These are phyloP conservation scores for Delia radicum DNA, from an alignment of 1,140 invertebrate genomes.

Conservation along the genomic window DNA sequence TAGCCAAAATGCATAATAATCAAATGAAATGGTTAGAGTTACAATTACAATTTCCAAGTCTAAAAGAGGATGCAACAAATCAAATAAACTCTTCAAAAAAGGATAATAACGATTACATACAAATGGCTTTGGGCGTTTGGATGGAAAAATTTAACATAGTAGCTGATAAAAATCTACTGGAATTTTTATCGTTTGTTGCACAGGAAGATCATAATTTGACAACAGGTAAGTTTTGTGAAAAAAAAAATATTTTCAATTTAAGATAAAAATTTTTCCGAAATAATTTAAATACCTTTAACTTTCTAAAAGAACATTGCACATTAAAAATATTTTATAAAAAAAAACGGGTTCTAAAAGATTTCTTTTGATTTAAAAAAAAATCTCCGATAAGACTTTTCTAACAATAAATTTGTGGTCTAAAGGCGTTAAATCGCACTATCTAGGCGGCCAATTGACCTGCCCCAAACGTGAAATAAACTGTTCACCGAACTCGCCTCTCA, in stretches of 20 bases:
- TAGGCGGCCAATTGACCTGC: no score
- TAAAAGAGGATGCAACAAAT: not conserved
- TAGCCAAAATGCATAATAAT: slow-evolving; percentile 30
- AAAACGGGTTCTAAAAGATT: no score
- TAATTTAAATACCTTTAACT: no score
- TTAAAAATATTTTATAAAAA: no score
- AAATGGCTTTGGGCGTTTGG: slow-evolving; percentile 38
- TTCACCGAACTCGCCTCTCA: no score
- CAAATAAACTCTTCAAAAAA: not conserved
- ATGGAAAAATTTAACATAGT: slow-evolving; percentile 40
- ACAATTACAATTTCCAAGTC: slow-evolving; percentile 37
- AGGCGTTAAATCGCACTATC: no score
- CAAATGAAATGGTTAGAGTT: slow-evolving; percentile 43
- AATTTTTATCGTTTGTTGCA: slow-evolving; percentile 38
- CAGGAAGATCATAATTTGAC: not conserved
- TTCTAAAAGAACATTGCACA: no score
- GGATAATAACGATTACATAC: not conserved
- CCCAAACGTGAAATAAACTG: no score
- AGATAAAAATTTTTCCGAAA: no score
- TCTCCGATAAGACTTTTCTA: no score
- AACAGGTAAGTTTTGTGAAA: not conserved
- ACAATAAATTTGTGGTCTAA: no score
- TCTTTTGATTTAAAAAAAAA: no score
- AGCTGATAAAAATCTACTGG: slow-evolving; percentile 39
- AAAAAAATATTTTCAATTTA: not conserved